Evolutionary conservation across 2,797 vertebrate genomes (phyloP).

Genomic region (Sorex maritimensis): DNA sequence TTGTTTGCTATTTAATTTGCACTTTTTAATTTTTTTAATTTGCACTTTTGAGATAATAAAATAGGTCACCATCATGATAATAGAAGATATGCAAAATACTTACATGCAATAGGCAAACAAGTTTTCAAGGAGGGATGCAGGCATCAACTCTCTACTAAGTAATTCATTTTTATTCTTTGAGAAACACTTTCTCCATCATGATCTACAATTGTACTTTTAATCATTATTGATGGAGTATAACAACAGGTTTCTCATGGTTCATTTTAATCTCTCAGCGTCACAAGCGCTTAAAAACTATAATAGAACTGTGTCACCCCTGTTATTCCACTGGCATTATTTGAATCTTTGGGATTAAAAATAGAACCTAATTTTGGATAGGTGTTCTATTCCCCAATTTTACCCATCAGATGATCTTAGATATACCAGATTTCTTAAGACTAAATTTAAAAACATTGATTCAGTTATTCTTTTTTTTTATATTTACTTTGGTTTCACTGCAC

Average conservation of each 20-base stretch:
- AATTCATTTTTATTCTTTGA: not conserved
- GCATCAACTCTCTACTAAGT: not conserved
- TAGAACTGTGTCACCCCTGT: not conserved
- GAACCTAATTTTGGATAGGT: not conserved
- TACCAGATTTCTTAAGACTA: not conserved
- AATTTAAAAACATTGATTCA: not conserved
- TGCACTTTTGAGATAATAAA: slow-evolving; percentile 14
- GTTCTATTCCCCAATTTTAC: not conserved
- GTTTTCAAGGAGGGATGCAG: not conserved
- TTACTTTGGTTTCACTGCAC: not conserved
- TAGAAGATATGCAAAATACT: not conserved
- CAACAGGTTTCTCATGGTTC: not conserved
- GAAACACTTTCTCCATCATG: not conserved
- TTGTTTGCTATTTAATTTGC: not conserved
- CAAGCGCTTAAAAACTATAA: not conserved
- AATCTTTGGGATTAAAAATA: not conserved
- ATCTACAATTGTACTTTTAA: not conserved
- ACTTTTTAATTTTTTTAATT: not conserved
- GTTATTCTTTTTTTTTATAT: not conserved
- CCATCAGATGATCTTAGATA: not conserved
- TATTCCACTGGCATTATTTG: not conserved
- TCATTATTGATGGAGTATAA: not conserved
- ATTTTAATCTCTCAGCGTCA: not conserved
- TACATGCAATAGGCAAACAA: not conserved
- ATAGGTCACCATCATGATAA: not conserved